These are phyloP conservation scores for Choloepus didactylus DNA, from an alignment of 2,797 vertebrate genomes.

Conservation along the genomic window DNA sequence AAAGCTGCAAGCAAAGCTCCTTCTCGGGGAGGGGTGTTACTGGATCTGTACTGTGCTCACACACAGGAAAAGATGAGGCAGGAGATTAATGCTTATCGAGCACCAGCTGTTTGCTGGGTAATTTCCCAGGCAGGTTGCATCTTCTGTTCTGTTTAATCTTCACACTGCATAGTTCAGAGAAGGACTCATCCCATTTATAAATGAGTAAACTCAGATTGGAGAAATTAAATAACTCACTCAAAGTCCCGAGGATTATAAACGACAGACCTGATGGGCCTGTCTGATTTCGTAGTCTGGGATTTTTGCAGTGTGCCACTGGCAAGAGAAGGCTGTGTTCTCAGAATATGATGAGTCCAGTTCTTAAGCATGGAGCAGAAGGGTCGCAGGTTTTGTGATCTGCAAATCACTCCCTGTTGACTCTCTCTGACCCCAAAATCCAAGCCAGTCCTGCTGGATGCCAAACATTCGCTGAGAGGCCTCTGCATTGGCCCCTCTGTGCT, in stretches of 20 bases:
- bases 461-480: background rate
- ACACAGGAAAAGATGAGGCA: background rate
- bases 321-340: background rate
- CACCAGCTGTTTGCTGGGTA: background rate
- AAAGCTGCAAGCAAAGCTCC: background rate
- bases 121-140: background rate
- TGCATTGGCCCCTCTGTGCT: fast-evolving
- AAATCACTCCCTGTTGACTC: background rate
- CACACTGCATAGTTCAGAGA: background rate
- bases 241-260: background rate
- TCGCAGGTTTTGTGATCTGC: background rate
- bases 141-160: background rate
- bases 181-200: background rate
- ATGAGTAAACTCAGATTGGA: background rate
- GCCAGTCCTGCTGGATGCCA: fast-evolving
- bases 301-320: too few species aligned
- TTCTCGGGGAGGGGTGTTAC: background rate
- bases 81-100: too few species aligned
- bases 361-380: background rate
- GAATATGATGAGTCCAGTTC: background rate
- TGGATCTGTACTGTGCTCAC: background rate
- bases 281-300: background rate
- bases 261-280: too few species aligned
- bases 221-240: background rate
- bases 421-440: fast-evolving